Percentiles rank a stretch among this genome's conserved stretches.
phyloP scores from a whole-genome alignment of 2,888 invertebrate genomes.

The Shargacucullia verbasci region DNA sequence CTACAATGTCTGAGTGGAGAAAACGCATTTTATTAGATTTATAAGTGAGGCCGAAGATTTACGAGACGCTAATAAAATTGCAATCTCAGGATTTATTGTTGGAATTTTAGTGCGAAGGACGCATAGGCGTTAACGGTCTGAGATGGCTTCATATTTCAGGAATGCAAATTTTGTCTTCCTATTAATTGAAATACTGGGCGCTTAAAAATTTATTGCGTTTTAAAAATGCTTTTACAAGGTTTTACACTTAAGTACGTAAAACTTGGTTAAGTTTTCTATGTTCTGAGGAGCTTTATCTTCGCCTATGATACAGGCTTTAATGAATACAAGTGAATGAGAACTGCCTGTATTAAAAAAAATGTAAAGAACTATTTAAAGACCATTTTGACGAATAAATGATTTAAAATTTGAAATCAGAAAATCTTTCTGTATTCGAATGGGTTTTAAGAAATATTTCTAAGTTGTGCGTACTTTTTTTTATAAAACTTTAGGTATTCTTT shows the following conservation, averaged over 20 bases:
- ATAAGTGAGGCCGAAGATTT: constrained; percentile 54
- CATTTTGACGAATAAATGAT: too few relatives aligned
- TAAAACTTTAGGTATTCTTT: too few relatives aligned
- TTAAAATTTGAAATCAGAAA: too few relatives aligned
- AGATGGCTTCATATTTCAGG: constrained; percentile 36
- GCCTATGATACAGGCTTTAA: too few relatives aligned
- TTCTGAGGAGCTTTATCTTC: too few relatives aligned
- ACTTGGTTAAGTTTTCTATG: neutral
- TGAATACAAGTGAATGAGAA: too few relatives aligned
- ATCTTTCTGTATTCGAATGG: too few relatives aligned
- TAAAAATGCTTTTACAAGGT: constrained; percentile 37
- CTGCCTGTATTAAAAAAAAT: too few relatives aligned
- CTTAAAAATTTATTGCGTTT: constrained; percentile 27
- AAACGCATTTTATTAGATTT: constrained; percentile 63
- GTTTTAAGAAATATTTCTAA: too few relatives aligned
- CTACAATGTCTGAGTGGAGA: constrained; percentile 49
- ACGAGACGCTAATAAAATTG: constrained; percentile 62
- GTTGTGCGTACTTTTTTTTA: too few relatives aligned
- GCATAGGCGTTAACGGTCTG: constrained; percentile 15
- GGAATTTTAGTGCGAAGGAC: constrained; percentile 32
- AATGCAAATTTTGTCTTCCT: constrained; percentile 43
- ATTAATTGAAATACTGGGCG: constrained; percentile 41
- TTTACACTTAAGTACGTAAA: constrained; percentile 17
- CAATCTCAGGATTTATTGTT: constrained; percentile 54
- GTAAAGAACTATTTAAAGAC: too few relatives aligned